Base-by-base conservation (phyloP, 2,797 vertebrate species). In the Hippopotamyrus pictus region DNA sequence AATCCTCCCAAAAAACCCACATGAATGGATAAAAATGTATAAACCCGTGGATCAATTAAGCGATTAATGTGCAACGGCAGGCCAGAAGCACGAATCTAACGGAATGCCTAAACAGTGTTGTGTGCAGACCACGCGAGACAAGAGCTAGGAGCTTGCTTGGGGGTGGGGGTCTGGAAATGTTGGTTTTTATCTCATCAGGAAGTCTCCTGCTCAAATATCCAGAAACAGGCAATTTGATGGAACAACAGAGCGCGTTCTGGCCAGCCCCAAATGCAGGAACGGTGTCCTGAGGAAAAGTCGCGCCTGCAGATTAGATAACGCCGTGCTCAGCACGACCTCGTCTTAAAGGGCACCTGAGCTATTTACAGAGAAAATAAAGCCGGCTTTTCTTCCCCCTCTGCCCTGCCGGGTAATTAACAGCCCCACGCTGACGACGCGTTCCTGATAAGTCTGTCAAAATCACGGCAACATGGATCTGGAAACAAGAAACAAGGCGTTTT, bases 1-100 rank as follows among this genome's bases (percentile, higher is more conserved):
- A 92, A 90, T 88, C 89, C 69, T 37, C 51, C 84, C 82, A 89
- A 88, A 90, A 19, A 91, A 91, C 90, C 90, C 88, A 91, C 91
- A 91, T 92, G 91, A 85, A 79, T 46, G 88, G 89, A 89, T 89
- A 90, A 62, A 91, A 88, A 88, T 76, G 5, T 65, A 19, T 44
- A 46, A 22, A n/a, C 33, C n/a, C 8, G n/a, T 48, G 33, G 33
- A 5, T 83, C 79, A 83, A 83, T 83, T 83, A 46, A 83, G 44
- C 7, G 9, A 83, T 22, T 46, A 46, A 48, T 1, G 44, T 48
- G 37, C 79, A 25, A 83, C 5, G 41, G 44, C 79, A 46, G 6
- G 3, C 8, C 44, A n/a, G 37, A 83, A 22, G 44, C 17, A 19
- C 1, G 6, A 37, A 19, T 19, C 29, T 76, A 46, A 25, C 19